Percentiles rank a stretch among this genome's conserved stretches.
phyloP scores from a whole-genome alignment of 2,888 invertebrate species.

The Polietes domitor region DNA sequence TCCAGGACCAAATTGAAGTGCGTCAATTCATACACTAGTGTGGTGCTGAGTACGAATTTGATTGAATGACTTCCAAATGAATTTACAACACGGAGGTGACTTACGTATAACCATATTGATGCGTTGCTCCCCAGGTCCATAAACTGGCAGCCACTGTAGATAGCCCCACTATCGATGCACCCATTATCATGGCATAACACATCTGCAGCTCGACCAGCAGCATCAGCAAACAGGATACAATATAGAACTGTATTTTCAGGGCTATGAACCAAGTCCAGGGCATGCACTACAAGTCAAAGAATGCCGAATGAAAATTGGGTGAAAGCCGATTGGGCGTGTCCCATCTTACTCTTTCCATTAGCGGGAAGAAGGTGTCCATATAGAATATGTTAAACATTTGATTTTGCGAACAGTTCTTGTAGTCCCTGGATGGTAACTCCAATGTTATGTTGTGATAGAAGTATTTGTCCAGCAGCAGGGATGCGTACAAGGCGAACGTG shows the following conservation, averaged over 20 bases:
- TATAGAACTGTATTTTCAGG: conserved; percentile 89
- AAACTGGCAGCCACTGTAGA: conserved; percentile 82
- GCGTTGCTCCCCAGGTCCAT: conserved; percentile 56
- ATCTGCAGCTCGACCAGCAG: conserved; percentile 82
- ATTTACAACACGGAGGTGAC: not conserved
- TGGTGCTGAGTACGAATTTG: conserved; percentile 47
- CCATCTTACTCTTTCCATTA: conserved; percentile 83
- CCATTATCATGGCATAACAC: conserved; percentile 77
- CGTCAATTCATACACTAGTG: conserved; percentile 82
- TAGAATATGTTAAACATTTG: conserved; percentile 86
- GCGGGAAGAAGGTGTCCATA: conserved; percentile 84
- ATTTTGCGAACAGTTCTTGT: conserved; percentile 82
- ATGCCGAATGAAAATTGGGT: not conserved
- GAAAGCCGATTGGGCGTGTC: too few relatives aligned
- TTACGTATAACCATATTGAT: conserved; percentile 61
- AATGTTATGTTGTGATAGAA: conserved; percentile 81
- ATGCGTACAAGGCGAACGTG: conserved; percentile 82
- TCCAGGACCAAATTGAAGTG: conserved; percentile 86
- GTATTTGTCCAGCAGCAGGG: conserved; percentile 82
- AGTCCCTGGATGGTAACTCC: conserved; percentile 83
- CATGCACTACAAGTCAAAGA: conserved; percentile 84
- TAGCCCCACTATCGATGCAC: conserved; percentile 79
- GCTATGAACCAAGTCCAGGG: conserved; percentile 91
- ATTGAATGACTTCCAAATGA: not conserved
- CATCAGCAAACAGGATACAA: conserved; percentile 85